Conservation (phyloP, 2,797 vertebrate genomes). For the Phataginus tetradactyla region DNA sequence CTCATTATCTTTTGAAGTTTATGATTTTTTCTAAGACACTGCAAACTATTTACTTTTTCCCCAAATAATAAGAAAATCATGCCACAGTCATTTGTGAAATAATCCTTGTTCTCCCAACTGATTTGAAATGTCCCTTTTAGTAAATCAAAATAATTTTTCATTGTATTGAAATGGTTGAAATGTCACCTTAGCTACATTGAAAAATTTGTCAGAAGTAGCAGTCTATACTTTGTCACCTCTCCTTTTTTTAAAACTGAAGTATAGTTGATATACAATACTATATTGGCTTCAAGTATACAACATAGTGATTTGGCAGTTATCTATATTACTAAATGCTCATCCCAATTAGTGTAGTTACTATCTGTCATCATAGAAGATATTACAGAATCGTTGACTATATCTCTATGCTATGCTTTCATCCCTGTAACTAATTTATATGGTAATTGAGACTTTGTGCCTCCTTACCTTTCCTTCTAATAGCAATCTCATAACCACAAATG, state of each 20-base stretch:
- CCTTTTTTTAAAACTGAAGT: too few relatives aligned
- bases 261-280: too few relatives aligned
- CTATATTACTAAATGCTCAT: too few relatives aligned
- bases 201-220: neutral
- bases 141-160: neutral
- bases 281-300: too few relatives aligned
- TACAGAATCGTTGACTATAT: too few relatives aligned
- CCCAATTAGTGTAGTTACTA: too few relatives aligned
- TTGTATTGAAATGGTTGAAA: conserved; percentile 8
- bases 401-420: too few relatives aligned
- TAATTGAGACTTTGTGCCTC: too few relatives aligned
- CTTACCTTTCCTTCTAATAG: neutral
- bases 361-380: too few relatives aligned
- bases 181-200: neutral
- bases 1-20: conserved; percentile 28
- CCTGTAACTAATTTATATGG: too few relatives aligned
- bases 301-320: too few relatives aligned
- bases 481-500: neutral
- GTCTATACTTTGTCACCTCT: neutral
- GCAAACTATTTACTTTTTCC: neutral
- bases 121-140: conserved; percentile 1
- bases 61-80: conserved; percentile 17
- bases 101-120: neutral
- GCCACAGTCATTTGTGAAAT: neutral
- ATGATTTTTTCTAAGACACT: neutral